A percentile compares a stretch with the other conserved stretches of the same genome.
Conservation (phyloP, 1,140 invertebrate species). For the Caerostris extrusa region DNA sequence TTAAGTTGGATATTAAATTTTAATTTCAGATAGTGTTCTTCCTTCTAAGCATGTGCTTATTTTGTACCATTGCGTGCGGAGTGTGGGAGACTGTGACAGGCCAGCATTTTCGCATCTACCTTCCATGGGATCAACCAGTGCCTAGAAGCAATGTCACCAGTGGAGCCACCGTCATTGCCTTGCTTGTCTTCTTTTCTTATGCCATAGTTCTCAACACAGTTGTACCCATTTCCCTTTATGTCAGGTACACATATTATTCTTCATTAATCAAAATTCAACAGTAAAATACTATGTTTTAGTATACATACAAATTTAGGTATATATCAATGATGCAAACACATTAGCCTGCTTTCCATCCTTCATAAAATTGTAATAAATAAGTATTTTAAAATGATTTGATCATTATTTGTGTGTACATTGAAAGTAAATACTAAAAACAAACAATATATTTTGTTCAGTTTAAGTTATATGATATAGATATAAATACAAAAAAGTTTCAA, state of each 20-base stretch:
- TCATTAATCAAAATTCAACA: no score
- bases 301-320: no score
- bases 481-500: no score
- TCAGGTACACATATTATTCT: slow-evolving; percentile 86
- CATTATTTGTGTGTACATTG: no score
- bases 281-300: no score
- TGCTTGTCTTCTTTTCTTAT: slow-evolving; percentile 99
- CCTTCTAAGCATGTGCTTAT: slow-evolving; percentile 97
- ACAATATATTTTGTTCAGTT: no score
- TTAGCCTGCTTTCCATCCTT: neutral
- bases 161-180: slow-evolving; percentile 95
- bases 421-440: no score
- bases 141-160: slow-evolving; percentile 87
- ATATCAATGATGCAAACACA: no score
- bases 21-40: slow-evolving; percentile 96
- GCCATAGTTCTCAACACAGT: slow-evolving; percentile 99
- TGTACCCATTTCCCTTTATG: slow-evolving; percentile 99
- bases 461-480: no score
- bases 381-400: neutral
- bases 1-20: slow-evolving; percentile 7
- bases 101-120: slow-evolving; percentile 93
- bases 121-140: slow-evolving; percentile 97
- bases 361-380: neutral
- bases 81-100: slow-evolving; percentile 97
- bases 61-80: slow-evolving; percentile 97